Percentiles rank a stretch among this genome's conserved stretches.
phyloP scores from a whole-genome alignment of 2,797 vertebrate genomes.

The Myripristis murdjan region DNA sequence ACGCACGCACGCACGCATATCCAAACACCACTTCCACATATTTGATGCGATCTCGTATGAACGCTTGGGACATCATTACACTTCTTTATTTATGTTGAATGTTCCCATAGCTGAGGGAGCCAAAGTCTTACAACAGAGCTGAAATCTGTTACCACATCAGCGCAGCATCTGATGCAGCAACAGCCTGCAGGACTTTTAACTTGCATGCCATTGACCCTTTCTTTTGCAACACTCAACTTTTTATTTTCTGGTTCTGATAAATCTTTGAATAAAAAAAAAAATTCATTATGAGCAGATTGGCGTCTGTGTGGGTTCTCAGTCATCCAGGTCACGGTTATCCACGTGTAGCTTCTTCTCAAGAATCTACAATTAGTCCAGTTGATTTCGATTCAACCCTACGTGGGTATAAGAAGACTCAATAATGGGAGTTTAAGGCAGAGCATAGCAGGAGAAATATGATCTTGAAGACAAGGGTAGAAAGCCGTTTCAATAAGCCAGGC shows the following conservation, averaged over 20 bases:
- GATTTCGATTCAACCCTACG: too few species aligned
- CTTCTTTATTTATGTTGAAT: slow-evolving; percentile 55
- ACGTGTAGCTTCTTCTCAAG: too few species aligned
- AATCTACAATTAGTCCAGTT: too few species aligned
- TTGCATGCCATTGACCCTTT: slow-evolving; percentile 22
- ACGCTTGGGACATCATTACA: slow-evolving; percentile 30
- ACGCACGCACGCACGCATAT: slow-evolving; percentile 1
- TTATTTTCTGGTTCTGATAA: slow-evolving; percentile 12
- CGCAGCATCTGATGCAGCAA: slow-evolving; percentile 41
- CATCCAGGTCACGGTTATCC: too few species aligned
- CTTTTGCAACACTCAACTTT: slow-evolving; percentile 13
- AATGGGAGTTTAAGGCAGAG: slow-evolving; percentile 50
- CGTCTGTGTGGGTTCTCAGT: too few species aligned
- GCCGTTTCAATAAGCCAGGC: slow-evolving; percentile 42
- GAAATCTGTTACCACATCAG: slow-evolving; percentile 41
- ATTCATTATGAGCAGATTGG: slow-evolving; percentile 29
- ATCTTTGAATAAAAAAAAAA: slow-evolving; percentile 13
- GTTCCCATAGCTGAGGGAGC: slow-evolving; percentile 43
- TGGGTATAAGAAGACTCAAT: too few species aligned
- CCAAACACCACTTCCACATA: slow-evolving; percentile 12
- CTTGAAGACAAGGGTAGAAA: slow-evolving; percentile 57
- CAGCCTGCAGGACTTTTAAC: slow-evolving; percentile 17
- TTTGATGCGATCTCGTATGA: slow-evolving; percentile 31
- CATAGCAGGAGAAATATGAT: slow-evolving; percentile 55
- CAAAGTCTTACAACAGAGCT: slow-evolving; percentile 26